Base-by-base conservation (phyloP, 2,797 vertebrate species). In the Acipenser ruthenus region DNA sequence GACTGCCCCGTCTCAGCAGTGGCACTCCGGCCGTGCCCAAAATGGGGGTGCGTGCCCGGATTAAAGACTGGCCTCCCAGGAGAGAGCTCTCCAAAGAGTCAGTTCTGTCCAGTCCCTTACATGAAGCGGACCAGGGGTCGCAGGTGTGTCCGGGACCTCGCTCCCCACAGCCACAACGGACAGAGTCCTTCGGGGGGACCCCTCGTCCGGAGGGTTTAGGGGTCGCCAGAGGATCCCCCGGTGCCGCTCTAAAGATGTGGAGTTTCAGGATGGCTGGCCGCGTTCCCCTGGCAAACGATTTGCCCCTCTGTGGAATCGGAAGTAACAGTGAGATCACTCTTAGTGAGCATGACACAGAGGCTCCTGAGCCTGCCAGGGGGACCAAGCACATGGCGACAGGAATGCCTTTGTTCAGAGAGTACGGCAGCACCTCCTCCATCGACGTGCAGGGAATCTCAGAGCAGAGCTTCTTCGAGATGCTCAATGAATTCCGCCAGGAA, bases 351-450 rank as follows among this genome's bases (percentile, higher is more conserved):
- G 95, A 97, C 0, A 75, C 83, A 10, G 89, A 84, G 0, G 0
- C 10, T 0, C 13, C 56, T 0, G 84, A 86, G 37, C 6, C 72
- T 55, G 4, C 72, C 0, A 76, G 80, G 1, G 81, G 73, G 0
- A 0, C 52, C 8, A 78, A 74, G 6, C 68, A 74, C n/a, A 18
- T 63, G 0, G 69, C 75, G 0, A 69, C 77, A 0, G 83, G 81
- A 0, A 71, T 88, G 67, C 88, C 86, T 0, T 76, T 94, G 1
- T 94, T 91, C 80, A 87, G 95, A 0, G 95, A 96, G 67, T 98
- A 98, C 0, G 95, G 95, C 63, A 98, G 95, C 88, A 96, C 95
- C 0, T 97, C 95, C 6, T 98, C 95, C 77, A 96, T 98, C 0
- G 90, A 98, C 0, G 87, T 91, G n/a, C 93, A 97, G 76, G 93